These are phyloP conservation scores for Aleiodes testaceus DNA, from an alignment of 2,888 invertebrate genomes.

Conservation along the genomic window DNA sequence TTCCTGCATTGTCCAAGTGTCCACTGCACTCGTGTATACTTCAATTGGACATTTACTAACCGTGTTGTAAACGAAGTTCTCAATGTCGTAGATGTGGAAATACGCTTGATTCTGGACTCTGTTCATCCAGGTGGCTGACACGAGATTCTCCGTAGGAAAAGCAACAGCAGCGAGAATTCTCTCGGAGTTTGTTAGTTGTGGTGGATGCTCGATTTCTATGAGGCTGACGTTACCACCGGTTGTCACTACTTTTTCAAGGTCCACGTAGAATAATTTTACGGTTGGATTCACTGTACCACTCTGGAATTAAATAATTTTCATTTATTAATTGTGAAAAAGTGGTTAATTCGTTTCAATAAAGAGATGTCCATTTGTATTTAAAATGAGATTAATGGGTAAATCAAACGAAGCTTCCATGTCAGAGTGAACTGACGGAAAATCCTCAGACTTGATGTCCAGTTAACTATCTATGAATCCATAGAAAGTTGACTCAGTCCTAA, in stretches of 20 bases:
- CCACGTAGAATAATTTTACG: slow-evolving; percentile 78
- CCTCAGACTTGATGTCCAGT: too few species aligned
- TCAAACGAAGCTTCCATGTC: too few species aligned
- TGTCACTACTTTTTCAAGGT: slow-evolving; percentile 72
- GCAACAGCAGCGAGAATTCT: slow-evolving; percentile 81
- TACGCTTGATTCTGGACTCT: slow-evolving; percentile 86
- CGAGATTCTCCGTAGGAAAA: slow-evolving; percentile 82
- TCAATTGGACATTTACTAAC: slow-evolving; percentile 55
- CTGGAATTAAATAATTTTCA: slow-evolving; percentile 66
- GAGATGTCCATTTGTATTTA: not conserved
- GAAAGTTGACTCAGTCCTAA: too few species aligned
- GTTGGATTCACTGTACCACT: slow-evolving; percentile 81
- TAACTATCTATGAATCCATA: too few species aligned
- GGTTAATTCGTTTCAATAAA: too few species aligned
- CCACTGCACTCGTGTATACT: not conserved
- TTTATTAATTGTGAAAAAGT: slow-evolving; percentile 9
- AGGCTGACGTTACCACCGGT: slow-evolving; percentile 62
- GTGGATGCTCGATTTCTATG: slow-evolving; percentile 69
- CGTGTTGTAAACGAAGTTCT: slow-evolving; percentile 61
- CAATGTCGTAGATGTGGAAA: slow-evolving; percentile 78
- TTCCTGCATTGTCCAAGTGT: not conserved
- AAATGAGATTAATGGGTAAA: too few species aligned
- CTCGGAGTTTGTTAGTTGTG: slow-evolving; percentile 69
- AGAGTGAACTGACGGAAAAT: too few species aligned
- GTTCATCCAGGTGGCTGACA: slow-evolving; percentile 91